Conservation (phyloP, 2,797 vertebrate genomes). For the Anguilla megastoma region DNA sequence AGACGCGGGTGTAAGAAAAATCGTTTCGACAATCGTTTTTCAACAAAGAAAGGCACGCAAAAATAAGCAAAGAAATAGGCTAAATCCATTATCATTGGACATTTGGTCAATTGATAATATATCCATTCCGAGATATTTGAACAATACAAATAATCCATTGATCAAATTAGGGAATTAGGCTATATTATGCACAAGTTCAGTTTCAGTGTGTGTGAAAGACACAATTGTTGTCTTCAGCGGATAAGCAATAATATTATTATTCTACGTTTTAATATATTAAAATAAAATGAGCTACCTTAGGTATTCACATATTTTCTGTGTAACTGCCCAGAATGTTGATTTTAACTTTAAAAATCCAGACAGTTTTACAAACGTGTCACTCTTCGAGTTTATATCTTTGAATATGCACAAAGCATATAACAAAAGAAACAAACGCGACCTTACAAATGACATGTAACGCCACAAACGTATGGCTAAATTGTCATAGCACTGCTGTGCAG, state of each 20-base stretch:
- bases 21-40: no score
- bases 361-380: not conserved
- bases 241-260: no score
- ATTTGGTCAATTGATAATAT: not conserved
- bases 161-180: no score
- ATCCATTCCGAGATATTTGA: not conserved
- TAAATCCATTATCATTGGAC: not conserved
- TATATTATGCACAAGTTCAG: no score
- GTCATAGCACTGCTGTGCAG: not conserved
- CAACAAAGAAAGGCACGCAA: not conserved
- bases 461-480: not conserved
- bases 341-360: not conserved
- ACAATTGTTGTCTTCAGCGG: not conserved
- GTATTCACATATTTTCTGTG: not conserved
- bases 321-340: not conserved
- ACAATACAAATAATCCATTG: no score
- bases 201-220: not conserved
- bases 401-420: not conserved
- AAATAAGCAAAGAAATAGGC: not conserved
- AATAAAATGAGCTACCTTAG: not conserved
- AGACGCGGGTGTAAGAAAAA: not conserved
- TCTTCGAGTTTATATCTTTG: not conserved
- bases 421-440: not conserved
- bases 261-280: no score
- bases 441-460: not conserved